These are phyloP conservation scores for Circaetus gallicus DNA, from an alignment of 2,113 vertebrate species.

Conservation along the genomic window DNA sequence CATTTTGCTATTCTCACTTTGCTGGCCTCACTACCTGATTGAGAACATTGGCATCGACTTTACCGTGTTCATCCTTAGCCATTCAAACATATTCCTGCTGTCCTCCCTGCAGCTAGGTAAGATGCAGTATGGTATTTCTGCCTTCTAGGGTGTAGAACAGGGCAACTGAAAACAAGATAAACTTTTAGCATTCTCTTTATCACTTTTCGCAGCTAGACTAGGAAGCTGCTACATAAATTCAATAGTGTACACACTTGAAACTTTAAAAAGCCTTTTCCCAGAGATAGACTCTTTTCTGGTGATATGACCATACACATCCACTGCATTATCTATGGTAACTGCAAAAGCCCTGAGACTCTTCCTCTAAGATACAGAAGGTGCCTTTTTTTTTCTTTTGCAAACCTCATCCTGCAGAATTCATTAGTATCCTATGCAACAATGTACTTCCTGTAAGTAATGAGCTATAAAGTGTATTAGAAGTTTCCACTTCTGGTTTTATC, in stretches of 20 bases:
- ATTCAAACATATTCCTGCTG: background rate
- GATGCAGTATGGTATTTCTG: background rate
- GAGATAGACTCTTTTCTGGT: background rate
- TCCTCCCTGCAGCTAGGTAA: background rate
- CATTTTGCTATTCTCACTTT: background rate
- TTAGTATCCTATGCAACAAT: slow-evolving; percentile 17
- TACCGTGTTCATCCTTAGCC: fast-evolving
- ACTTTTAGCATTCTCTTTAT: background rate
- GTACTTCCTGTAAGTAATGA: slow-evolving; percentile 46
- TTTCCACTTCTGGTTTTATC: slow-evolving; percentile 60
- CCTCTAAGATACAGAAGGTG: background rate
- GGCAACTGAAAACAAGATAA: background rate
- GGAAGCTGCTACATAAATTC: background rate
- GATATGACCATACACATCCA: background rate
- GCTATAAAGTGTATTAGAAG: slow-evolving; percentile 36
- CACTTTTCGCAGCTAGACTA: background rate
- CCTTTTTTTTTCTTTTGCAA: background rate
- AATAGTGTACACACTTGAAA: background rate
- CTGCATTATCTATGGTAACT: background rate
- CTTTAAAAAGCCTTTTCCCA: background rate
- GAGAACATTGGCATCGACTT: background rate
- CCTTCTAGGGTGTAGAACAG: background rate
- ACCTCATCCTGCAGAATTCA: slow-evolving; percentile 23
- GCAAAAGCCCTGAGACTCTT: background rate
- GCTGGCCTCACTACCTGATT: background rate